Percentiles rank a stretch among this genome's conserved stretches.
phyloP scores from a whole-genome alignment of 2,797 vertebrate species.

The Danio albolineatus region DNA sequence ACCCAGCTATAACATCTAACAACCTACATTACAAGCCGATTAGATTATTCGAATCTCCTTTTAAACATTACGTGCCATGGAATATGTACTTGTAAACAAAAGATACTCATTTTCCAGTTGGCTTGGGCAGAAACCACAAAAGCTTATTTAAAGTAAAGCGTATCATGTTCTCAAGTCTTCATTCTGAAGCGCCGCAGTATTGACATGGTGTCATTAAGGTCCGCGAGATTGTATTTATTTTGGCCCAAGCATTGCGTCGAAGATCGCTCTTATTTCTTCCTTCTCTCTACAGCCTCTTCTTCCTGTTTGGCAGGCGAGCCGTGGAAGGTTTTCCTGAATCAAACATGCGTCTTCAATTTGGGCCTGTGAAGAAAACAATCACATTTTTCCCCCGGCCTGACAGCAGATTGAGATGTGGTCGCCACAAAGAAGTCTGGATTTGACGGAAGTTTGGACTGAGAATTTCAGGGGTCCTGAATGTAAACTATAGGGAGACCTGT shows the following conservation, averaged over 20 bases:
- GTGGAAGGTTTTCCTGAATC: constrained; percentile 55
- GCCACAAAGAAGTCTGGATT: too few relatives aligned
- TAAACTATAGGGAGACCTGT: too few relatives aligned
- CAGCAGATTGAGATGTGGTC: too few relatives aligned
- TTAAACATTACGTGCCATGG: constrained; percentile 30
- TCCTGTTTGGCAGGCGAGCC: constrained; percentile 59
- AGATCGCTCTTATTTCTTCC: constrained; percentile 60
- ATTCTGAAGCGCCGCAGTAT: constrained; percentile 47
- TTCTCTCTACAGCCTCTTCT: constrained; percentile 51
- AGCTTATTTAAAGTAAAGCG: constrained; percentile 37
- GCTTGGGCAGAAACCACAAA: constrained; percentile 44
- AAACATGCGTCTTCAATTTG: constrained; percentile 64
- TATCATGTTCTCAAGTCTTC: constrained; percentile 48
- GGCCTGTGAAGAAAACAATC: constrained; percentile 57
- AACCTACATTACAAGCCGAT: constrained; percentile 29
- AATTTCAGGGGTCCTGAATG: too few relatives aligned
- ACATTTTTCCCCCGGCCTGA: too few relatives aligned
- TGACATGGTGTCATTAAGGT: constrained; percentile 58
- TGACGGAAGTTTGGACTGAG: too few relatives aligned
- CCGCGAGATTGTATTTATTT: constrained; percentile 59
- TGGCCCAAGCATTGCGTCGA: constrained; percentile 56
- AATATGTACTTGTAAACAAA: constrained; percentile 33
- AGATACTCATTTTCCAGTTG: constrained; percentile 19
- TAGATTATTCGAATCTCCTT: constrained; percentile 9
- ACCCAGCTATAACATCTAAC: constrained; percentile 4